Base-by-base conservation (phyloP, 2,888 invertebrate species). In the Drosophila birchii region DNA sequence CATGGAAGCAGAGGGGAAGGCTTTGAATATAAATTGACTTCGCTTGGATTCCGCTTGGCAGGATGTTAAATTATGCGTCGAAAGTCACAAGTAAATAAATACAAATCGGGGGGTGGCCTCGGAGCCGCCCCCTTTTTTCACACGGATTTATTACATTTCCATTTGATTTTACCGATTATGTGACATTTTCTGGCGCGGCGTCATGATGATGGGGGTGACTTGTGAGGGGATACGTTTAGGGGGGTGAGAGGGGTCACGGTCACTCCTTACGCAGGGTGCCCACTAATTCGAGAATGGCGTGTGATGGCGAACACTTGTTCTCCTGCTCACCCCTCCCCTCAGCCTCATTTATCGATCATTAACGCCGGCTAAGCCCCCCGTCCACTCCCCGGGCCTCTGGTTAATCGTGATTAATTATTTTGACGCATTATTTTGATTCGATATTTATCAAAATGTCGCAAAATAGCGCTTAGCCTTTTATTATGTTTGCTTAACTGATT, bases 391-490 rank as follows among this genome's bases (percentile, higher is more conserved):
- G 45, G 67, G 47, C 38, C 67, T 23, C 62, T 56, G 60, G 57
- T 81, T 88, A 86, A 86, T 86, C 87, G 89, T 86, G 86, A 86
- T 86, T 87, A 89, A 88, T 86, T 88, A 77, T 75, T 82, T 80
- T 80, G 72, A 80, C 86, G 89, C 89, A 81, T 89, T 86, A 88
- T 89, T 89, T 86, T 86, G 82, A 86, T 88, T 88, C 81, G 81
- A 78, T 80, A 85, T 89, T 85, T 81, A 85, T 88, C 83, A 90
- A 89, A 89, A 75, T 89, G 90, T 90, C 90, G 86, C 85, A 81
- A 82, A 79, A 68, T 74, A 44, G 59, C 76, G 79, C 70, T 84
- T 81, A 78, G 81, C 79, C 75, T 88, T 86, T 86, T 86, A 84
- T 88, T 84, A 87, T 84, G 85, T 79, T 84, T 88, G 75, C 79